Evolutionary conservation across 2,113 vertebrate species (phyloP), one percentile per base, ranked within the genome.

Genomic region (Quiscalus mexicanus): DNA sequence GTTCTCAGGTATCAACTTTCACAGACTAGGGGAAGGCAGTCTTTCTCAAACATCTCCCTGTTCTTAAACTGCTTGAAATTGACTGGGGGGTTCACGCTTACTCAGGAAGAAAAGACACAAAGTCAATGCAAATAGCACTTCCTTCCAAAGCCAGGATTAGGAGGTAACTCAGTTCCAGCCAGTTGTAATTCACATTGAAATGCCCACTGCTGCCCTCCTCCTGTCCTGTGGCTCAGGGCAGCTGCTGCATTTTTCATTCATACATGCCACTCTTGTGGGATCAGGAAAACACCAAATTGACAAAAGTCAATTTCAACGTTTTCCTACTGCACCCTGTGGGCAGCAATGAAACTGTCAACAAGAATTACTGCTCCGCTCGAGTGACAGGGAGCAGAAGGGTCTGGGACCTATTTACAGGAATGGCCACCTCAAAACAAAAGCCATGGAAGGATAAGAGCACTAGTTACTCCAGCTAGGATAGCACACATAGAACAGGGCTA

Each of bases 331-430:
- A 70, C 60, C 50, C 93, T 47, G 53, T 35, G 49, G 63, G 90
- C 69, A 83, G 78, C 79, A 95, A 91, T 80, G 80, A 95, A 95
- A 49, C 50, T 58, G 83, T 49, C 76, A 87, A 50, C 58, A 44
- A 78, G 76, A 87, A 96, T 89, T 89, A 90, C 56, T 3, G 23
- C 64, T 83, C 63, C 47, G 23, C 44, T 82, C 22, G 12, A 33
- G 28, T 62, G 84, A 90, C 0, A 0, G 87, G 27, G 7, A 92
- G 70, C 89, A 95, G 74, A 73, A 91, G 59, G 58, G 35, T 94
- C 83, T 93, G 78, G 78, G 52, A 95, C 68, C 73, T 90, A 84
- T 84, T 96, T 83, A 77, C 8, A 77, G 41, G 50, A 41, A 94
- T 10, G 62, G 84, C 76, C 68, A 96, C 49, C 82, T 93, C 81